Percentiles rank a stretch among this genome's conserved stretches.
Conservation (phyloP, 2,113 vertebrate genomes). For the Motacilla tschutschensis region DNA sequence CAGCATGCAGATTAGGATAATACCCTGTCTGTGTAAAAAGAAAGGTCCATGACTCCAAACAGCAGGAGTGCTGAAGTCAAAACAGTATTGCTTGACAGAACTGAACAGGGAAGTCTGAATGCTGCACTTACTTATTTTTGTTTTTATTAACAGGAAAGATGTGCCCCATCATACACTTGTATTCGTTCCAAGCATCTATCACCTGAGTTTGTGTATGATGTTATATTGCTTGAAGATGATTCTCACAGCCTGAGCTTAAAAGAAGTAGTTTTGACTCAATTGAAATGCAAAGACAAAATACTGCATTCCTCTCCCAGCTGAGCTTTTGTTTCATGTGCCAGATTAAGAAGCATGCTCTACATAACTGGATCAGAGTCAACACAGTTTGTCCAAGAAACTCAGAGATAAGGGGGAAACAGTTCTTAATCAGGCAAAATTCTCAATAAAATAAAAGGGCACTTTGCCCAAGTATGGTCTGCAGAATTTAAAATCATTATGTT, state of each 20-base stretch:
- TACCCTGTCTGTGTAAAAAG: not conserved
- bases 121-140: not conserved
- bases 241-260: conserved; percentile 35
- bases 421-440: conserved; percentile 20
- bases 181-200: not conserved
- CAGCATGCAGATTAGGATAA: conserved; percentile 26
- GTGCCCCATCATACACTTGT: not conserved
- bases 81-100: not conserved
- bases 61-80: conserved; percentile 20
- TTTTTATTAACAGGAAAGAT: not conserved
- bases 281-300: conserved; percentile 53
- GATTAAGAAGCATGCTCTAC: conserved; percentile 41
- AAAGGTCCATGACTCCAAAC: not conserved
- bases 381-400: conserved; percentile 11
- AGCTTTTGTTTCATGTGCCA: conserved; percentile 50
- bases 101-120: not conserved
- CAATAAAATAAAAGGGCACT: not conserved
- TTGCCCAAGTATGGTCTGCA: not conserved
- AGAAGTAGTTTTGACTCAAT: conserved; percentile 20
- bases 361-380: conserved; percentile 41
- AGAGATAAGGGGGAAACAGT: conserved; percentile 17
- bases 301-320: conserved; percentile 17
- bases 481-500: not conserved
- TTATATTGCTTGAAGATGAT: not conserved
- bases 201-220: not conserved